A percentile compares a stretch with the other conserved stretches of the same genome.
Conservation (phyloP, 2,113 vertebrate species). For the Mormyrus iriodes region DNA sequence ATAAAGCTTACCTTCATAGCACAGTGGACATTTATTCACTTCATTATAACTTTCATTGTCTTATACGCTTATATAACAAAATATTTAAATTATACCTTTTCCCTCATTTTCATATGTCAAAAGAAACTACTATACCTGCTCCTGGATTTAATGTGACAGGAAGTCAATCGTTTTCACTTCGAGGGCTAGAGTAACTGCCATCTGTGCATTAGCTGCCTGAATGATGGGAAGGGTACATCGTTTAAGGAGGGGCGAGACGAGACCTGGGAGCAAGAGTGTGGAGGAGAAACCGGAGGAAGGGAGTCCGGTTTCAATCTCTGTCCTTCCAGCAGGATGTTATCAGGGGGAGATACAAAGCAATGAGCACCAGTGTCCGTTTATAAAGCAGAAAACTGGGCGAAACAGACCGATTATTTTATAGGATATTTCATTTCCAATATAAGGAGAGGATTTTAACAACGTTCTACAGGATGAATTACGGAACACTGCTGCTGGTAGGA, state of each 20-base stretch:
- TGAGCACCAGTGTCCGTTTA: no score
- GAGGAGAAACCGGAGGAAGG: background rate
- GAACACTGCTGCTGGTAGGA: background rate
- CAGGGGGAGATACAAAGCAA: background rate
- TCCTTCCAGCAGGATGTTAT: background rate
- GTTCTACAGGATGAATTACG: background rate
- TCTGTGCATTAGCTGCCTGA: background rate
- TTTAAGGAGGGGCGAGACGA: background rate
- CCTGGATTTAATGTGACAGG: conserved; percentile 2
- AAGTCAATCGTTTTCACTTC: background rate
- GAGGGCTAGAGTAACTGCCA: background rate
- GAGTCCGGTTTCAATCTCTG: background rate
- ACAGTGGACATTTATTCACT: background rate
- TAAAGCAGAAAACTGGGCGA: background rate
- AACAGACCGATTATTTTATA: background rate
- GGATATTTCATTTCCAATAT: background rate
- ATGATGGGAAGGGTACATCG: background rate
- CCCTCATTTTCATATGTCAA: background rate
- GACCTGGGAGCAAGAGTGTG: background rate
- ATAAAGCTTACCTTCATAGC: background rate
- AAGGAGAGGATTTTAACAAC: background rate
- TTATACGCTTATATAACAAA: background rate
- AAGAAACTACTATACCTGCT: background rate
- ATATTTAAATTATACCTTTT: background rate
- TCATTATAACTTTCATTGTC: background rate